Conservation (phyloP, 2,888 invertebrate species). For the Diarsia brunnea region DNA sequence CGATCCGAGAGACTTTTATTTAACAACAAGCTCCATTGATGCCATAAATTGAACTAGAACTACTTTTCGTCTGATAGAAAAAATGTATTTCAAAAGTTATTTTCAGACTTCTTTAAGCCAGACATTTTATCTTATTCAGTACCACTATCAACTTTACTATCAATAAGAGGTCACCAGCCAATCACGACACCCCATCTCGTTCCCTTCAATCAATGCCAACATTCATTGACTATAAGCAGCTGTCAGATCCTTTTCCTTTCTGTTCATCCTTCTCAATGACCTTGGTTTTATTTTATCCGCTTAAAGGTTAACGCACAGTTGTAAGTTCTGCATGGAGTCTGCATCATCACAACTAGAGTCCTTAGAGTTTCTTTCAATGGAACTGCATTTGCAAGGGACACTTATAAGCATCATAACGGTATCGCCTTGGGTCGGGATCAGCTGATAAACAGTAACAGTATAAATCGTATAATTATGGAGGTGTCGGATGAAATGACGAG, state of each 20-base stretch:
- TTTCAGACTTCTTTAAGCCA: neutral
- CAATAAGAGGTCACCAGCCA: slow-evolving; percentile 20
- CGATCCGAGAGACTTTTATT: neutral
- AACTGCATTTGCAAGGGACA: too few species aligned
- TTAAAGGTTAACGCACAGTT: slow-evolving; percentile 24
- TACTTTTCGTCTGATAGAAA: neutral
- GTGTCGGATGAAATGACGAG: too few species aligned
- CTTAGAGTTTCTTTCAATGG: neutral
- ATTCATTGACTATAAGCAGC: slow-evolving; percentile 48
- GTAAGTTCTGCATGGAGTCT: too few species aligned
- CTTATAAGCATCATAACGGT: too few species aligned
- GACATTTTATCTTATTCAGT: slow-evolving; percentile 1
- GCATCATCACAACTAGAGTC: neutral
- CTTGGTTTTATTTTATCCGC: slow-evolving; percentile 54
- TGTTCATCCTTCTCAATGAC: slow-evolving; percentile 41
- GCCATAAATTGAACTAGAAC: neutral
- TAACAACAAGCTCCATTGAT: neutral
- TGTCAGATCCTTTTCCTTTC: slow-evolving; percentile 48
- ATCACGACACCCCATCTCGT: slow-evolving; percentile 41
- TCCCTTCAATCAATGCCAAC: slow-evolving; percentile 50
- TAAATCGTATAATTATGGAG: too few species aligned
- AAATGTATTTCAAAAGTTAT: neutral
- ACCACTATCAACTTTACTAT: slow-evolving; percentile 7
- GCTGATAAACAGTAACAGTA: too few species aligned
- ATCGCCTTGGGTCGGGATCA: too few species aligned